Evolutionary conservation across 2,888 invertebrate genomes (phyloP).

Genomic region (Pheosia gnoma): DNA sequence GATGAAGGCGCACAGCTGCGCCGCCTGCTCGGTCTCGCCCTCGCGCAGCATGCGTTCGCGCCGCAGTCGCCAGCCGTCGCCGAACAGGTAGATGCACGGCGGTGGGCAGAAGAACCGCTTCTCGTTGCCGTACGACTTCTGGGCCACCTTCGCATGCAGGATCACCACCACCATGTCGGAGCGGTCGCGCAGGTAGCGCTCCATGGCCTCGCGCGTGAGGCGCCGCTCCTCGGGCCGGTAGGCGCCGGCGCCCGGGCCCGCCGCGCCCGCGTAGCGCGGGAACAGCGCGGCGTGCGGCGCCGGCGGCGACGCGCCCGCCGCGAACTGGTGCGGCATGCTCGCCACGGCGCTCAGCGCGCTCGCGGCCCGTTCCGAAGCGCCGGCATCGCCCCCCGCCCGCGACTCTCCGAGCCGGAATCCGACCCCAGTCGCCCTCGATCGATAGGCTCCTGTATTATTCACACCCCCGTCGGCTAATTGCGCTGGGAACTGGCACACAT

Average conservation of each 20-base stretch:
- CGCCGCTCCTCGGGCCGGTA: slow-evolving; percentile 92
- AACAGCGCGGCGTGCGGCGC: slow-evolving; percentile 84
- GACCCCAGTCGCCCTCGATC: slow-evolving; percentile 53
- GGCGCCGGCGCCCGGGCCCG: slow-evolving; percentile 83
- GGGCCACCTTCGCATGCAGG: slow-evolving; percentile 99
- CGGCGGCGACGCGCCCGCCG: slow-evolving; percentile 87
- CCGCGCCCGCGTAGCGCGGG: slow-evolving; percentile 85
- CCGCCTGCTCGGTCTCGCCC: slow-evolving; percentile 94
- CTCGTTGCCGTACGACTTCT: slow-evolving; percentile 99
- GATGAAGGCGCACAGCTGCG: slow-evolving; percentile 99
- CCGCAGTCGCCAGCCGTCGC: slow-evolving; percentile 98
- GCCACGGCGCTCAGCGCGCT: slow-evolving; percentile 76
- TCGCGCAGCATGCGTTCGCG: slow-evolving; percentile 96
- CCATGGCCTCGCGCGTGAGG: slow-evolving; percentile 96
- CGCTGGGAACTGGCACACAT: slow-evolving; percentile 82
- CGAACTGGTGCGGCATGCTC: slow-evolving; percentile 93
- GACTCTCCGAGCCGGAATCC: slow-evolving; percentile 39
- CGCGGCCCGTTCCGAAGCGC: slow-evolving; percentile 33
- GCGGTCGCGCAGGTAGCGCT: slow-evolving; percentile 96
- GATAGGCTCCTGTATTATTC: slow-evolving; percentile 80
- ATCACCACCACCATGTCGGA: slow-evolving; percentile 98
- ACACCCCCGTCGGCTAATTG: slow-evolving; percentile 79
- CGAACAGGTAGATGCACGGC: slow-evolving; percentile 98
- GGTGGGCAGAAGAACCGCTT: slow-evolving; percentile 99
- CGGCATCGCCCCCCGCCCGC: slow-evolving; percentile 39